Base-by-base conservation (phyloP, 2,888 invertebrate species). In the Itoplectis maculator region DNA sequence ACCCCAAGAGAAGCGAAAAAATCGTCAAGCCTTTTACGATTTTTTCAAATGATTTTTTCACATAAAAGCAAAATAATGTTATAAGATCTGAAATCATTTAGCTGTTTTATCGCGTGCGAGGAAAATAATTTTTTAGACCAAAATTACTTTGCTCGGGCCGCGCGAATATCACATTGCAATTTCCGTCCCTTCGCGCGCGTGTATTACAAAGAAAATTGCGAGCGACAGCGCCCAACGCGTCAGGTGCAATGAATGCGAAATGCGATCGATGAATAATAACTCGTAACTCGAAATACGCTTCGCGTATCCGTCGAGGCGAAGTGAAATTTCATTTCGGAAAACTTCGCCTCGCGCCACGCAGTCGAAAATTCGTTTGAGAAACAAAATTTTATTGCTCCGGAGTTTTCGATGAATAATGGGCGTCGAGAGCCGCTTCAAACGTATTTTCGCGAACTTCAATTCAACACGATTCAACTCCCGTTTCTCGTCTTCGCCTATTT, bases 381-480 rank as follows among this genome's bases (percentile, higher is more conserved):
- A n/a, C 23, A 54, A 9, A 54, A 75, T 11, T 66, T n/a, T n/a
- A 54, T 66, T 47, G 13, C 45, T 15, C 47, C 45, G 47, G 56
- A 66, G 54, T 20, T 66, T 56, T 66, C 56, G 56, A 66, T 75
- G 66, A 66, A 66, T 75, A 56, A 45, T 7, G 51, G 29, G 13
- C 66, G 13, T 7, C 9, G 18, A 45, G 23, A 35, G 35, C 35
- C 66, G 15, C 56, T 8, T 13, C 29, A 45, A 54, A 56, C 66
- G 42, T 45, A 75, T 45, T 45, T 66, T 45, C 63, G 49, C 61
- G 37, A 63, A 49, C 63, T n/a, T n/a, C n/a, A n/a, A n/a, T n/a
- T n/a, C 18, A 8, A 9, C 18, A 51, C 18, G 2, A 5, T 18
- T 20, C 1, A n/a, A 15, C 15, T 6, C 0, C n/a, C 47, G 15